These are phyloP conservation scores for Hiodon alosoides DNA, from an alignment of 2,113 vertebrate genomes.

Conservation along the genomic window DNA sequence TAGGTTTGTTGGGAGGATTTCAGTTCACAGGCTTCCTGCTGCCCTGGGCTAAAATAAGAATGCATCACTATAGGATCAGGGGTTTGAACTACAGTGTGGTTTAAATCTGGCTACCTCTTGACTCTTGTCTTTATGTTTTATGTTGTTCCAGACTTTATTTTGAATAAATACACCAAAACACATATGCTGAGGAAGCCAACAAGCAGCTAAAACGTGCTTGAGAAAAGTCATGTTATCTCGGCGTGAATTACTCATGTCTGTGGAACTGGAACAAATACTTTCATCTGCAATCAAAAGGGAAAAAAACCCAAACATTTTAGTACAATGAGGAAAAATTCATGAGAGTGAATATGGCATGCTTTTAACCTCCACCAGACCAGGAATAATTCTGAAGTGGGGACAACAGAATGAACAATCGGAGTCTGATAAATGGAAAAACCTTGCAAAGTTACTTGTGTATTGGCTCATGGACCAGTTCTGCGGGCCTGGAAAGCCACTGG, in stretches of 20 bases:
- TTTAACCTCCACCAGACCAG: neutral
- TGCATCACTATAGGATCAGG: too few species aligned
- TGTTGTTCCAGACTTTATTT: too few species aligned
- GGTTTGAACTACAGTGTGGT: too few species aligned
- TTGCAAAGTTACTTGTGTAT: neutral
- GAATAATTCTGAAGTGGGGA: neutral
- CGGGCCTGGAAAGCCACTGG: neutral
- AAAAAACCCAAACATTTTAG: neutral
- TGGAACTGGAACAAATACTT: neutral
- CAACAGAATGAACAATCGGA: neutral
- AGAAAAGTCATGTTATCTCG: neutral
- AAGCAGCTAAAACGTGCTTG: neutral
- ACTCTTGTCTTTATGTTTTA: too few species aligned
- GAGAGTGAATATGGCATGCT: neutral
- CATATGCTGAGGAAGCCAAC: neutral
- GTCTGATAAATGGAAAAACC: slow-evolving; percentile 9
- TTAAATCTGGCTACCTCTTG: too few species aligned
- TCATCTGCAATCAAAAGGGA: neutral
- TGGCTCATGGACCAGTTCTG: neutral
- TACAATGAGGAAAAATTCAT: neutral
- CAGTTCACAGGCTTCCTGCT: too few species aligned
- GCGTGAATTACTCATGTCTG: neutral
- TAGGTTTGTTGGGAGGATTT: too few species aligned
- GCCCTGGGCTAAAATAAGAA: too few species aligned
- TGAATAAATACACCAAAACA: too few species aligned